phyloP scores from a whole-genome alignment of 2,797 vertebrate species.

The Orestias chungarensis region DNA sequence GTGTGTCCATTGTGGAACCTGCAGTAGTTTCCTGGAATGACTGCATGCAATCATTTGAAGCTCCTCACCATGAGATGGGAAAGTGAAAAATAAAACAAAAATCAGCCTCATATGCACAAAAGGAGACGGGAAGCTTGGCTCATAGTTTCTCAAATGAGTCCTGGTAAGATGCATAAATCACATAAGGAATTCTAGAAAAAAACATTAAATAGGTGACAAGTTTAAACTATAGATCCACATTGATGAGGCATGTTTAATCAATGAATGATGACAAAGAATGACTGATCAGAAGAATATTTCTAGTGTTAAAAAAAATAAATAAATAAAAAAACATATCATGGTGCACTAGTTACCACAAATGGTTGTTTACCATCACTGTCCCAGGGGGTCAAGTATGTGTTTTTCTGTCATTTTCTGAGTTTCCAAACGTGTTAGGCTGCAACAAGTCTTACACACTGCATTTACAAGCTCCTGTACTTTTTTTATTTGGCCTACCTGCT shows the following conservation, averaged over 20 bases:
- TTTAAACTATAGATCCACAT: neutral
- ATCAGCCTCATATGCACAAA: neutral
- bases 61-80: neutral
- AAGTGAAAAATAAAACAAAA: neutral
- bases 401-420: no score
- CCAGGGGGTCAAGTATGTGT: no score
- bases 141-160: conserved; percentile 1
- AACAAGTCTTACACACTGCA: no score
- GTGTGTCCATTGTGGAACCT: conserved; percentile 58
- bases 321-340: neutral
- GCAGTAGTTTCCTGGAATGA: conserved; percentile 55
- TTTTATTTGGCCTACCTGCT: no score
- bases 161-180: neutral
- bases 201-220: neutral
- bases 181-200: neutral
- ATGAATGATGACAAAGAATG: neutral
- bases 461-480: no score
- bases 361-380: no score
- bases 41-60: conserved; percentile 41
- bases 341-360: neutral
- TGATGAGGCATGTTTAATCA: neutral
- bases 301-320: neutral
- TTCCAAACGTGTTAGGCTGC: no score
- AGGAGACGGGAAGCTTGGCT: neutral
- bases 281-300: neutral